A percentile compares a stretch with the other conserved stretches of the same genome.
Evolutionary conservation across 1,140 invertebrate genomes (phyloP).

Genomic region (Pachypsylla venusta): DNA sequence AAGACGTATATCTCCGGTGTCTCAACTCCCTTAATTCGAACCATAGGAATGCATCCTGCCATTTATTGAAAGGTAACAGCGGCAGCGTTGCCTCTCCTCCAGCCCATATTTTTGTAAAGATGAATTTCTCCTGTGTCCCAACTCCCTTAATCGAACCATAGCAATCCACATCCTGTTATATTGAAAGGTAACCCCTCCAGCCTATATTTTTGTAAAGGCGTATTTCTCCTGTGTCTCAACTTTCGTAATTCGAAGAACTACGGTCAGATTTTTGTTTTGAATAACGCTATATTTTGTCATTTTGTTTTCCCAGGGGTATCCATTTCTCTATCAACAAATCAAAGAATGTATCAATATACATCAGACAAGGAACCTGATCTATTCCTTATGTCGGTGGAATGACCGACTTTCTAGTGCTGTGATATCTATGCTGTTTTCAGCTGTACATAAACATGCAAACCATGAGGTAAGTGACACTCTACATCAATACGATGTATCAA

Average conservation of each 20-base stretch:
- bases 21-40: no score
- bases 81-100: no score
- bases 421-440: slow-evolving; percentile 73
- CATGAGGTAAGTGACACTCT: slow-evolving; percentile 49
- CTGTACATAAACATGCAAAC: slow-evolving; percentile 65
- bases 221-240: no score
- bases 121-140: no score
- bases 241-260: not conserved
- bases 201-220: not conserved
- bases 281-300: slow-evolving; percentile 17
- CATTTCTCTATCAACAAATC: slow-evolving; percentile 87
- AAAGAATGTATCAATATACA: slow-evolving; percentile 81
- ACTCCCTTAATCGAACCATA: no score
- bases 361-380: slow-evolving; percentile 81
- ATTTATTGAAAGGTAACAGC: no score
- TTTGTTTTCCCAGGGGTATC: slow-evolving; percentile 52
- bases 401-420: slow-evolving; percentile 70
- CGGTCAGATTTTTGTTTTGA: no score
- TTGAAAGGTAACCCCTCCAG: not conserved
- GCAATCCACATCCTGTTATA: no score
- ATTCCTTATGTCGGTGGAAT: slow-evolving; percentile 78
- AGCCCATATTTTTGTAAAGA: no score
- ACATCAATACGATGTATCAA: no score
- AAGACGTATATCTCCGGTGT: no score
- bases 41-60: no score